Conservation (phyloP, 1,140 invertebrate species). For the Portunus trituberculatus region DNA sequence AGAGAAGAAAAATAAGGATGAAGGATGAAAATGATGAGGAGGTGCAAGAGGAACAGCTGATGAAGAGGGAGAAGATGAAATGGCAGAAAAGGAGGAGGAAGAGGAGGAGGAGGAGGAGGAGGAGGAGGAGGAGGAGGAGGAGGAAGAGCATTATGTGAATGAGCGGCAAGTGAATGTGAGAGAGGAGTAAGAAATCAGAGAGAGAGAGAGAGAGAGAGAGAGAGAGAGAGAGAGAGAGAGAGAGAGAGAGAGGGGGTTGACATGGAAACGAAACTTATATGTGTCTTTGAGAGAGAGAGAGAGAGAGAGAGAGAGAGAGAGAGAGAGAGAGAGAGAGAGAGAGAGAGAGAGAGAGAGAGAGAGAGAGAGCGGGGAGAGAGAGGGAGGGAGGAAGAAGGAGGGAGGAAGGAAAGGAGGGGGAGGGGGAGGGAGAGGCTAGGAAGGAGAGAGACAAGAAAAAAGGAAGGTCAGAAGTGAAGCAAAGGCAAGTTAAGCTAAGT, state of each 20-base stretch:
- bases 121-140: no score
- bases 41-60: not conserved
- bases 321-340: no score
- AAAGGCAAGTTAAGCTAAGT: no score
- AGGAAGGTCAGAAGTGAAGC: not conserved
- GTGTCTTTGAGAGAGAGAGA: not conserved
- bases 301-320: conserved; percentile 9
- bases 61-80: not conserved
- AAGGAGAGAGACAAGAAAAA: not conserved
- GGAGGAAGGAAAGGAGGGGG: not conserved
- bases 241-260: not conserved
- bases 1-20: not conserved
- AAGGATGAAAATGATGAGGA: not conserved
- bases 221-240: no score
- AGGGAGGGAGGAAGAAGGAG: not conserved
- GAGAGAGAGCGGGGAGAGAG: not conserved
- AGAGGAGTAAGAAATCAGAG: not conserved
- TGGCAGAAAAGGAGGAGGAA: no score
- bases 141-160: no score
- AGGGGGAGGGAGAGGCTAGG: not conserved
- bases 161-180: not conserved
- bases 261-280: no score
- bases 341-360: conserved; percentile 15
- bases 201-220: not conserved
- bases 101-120: no score